Evolutionary conservation across 2,888 invertebrate species (phyloP), one percentile per base, ranked within the genome.

Genomic region (Drosophila prolongata): DNA sequence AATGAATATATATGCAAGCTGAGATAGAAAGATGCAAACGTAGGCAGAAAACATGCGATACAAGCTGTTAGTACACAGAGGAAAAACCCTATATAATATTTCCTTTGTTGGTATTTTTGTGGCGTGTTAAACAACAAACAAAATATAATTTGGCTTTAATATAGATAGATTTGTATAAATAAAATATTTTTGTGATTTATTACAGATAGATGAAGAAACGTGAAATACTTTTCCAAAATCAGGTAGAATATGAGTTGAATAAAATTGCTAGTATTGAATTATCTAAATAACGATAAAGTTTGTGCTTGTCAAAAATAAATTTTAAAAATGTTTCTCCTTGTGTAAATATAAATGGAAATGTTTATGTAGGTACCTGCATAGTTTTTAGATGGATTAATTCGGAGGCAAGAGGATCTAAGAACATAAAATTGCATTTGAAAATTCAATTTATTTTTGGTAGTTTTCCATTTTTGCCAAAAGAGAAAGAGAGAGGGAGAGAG

Each of bases 381-480:
- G 58, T 47, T 47, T 37, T 50, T 37, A 55, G 44, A 38, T 65
- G 65, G 37, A 46, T 34, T 46, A 46, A 46, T 67, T 14, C 11
- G n/a, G 46, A n/a, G 37, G 38, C 30, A 37, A 38, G 3, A n/a
- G 44, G 27, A 13, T 37, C 47, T 27, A 46, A 38, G 37, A 44
- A 38, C 44, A 55, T 27, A 55, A 38, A 65, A 68, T 46, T 65
- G 65, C 56, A 68, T 38, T 55, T 44, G 65, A 68, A 68, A 68
- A 68, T 55, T 54, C 16, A 65, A 65, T 65, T 65, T 65, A 54
- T 68, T 67, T 68, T 71, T 11, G 71, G 71, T 71, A 68, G 35
- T 71, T 68, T 68, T 68, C 50, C 66, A 65, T 65, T 70, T 62
- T 40, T 59, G 49, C 46, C 37, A 56, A 50, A 57, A 68, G 50